Percentiles rank a stretch among this genome's conserved stretches.
Evolutionary conservation across 2,113 vertebrate species (phyloP).

Genomic region (Halcyon senegalensis): DNA sequence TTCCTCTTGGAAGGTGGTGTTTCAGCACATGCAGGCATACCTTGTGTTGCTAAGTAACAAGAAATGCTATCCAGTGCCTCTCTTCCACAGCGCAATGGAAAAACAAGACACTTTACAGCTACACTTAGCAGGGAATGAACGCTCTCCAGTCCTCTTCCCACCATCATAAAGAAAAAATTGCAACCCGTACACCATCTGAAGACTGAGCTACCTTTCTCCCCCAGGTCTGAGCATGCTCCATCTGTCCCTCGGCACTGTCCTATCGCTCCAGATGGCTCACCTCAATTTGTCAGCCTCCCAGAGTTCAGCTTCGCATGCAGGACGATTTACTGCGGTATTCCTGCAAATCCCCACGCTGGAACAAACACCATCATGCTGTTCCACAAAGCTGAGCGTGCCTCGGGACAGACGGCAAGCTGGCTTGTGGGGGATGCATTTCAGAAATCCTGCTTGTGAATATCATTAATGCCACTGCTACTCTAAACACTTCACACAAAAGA

Average conservation of each 20-base stretch:
- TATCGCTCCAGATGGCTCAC: slow-evolving; percentile 66
- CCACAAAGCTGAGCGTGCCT: background rate
- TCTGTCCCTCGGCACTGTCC: slow-evolving; percentile 45
- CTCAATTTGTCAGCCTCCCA: slow-evolving; percentile 72
- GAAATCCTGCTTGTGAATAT: background rate
- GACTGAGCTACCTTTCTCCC: slow-evolving; percentile 28
- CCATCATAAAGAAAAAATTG: background rate
- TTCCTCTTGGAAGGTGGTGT: background rate
- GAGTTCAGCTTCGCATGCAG: slow-evolving; percentile 65
- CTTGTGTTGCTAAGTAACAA: slow-evolving; percentile 50
- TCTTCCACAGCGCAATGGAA: background rate
- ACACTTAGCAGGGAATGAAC: background rate
- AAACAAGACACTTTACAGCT: slow-evolving; percentile 28
- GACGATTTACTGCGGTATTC: slow-evolving; percentile 68
- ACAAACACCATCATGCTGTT: background rate
- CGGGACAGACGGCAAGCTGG: background rate
- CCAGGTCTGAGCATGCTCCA: slow-evolving; percentile 68
- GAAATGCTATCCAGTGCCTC: slow-evolving; percentile 5
- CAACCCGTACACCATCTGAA: slow-evolving; percentile 40
- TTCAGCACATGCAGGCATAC: slow-evolving; percentile 49
- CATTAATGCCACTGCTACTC: background rate
- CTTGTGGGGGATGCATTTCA: background rate
- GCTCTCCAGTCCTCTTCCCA: slow-evolving; percentile 23
- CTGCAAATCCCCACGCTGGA: slow-evolving; percentile 47
- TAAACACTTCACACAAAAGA: background rate